Conservation (phyloP, 2,888 invertebrate genomes). For the Dendrolimus pini region DNA sequence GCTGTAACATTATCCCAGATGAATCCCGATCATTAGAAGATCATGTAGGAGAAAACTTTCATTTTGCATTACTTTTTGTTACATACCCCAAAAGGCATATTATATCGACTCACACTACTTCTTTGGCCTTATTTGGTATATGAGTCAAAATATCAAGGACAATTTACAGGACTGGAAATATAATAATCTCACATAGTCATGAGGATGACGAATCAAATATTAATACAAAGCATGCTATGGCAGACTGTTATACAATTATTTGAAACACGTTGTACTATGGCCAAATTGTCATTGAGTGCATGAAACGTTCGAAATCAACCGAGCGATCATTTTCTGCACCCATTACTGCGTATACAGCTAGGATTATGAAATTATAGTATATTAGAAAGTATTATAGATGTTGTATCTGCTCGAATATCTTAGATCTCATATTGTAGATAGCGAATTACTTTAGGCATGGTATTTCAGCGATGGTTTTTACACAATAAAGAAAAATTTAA, state of each 20-base stretch:
- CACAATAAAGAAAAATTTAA: too few relatives aligned
- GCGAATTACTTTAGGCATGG: too few relatives aligned
- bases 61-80: too few relatives aligned
- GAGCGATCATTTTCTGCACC: constrained; percentile 33
- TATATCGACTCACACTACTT: background rate
- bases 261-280: constrained; percentile 4
- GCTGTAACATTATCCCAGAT: too few relatives aligned
- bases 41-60: too few relatives aligned
- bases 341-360: constrained; percentile 23
- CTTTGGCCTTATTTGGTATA: background rate
- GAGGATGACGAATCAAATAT: background rate
- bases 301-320: constrained; percentile 14
- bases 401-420: background rate
- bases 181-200: background rate
- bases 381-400: constrained; percentile 14
- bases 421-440: too few relatives aligned
- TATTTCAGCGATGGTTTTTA: too few relatives aligned
- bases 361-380: constrained; percentile 17
- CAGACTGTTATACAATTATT: background rate
- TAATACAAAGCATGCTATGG: background rate
- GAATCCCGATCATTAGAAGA: too few relatives aligned
- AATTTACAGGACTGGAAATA: background rate
- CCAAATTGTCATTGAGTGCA: constrained; percentile 8
- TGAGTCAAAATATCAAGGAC: background rate
- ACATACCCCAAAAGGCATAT: too few relatives aligned